These are phyloP conservation scores for Nebria salina DNA, from an alignment of 2,888 invertebrate genomes.

Conservation along the genomic window DNA sequence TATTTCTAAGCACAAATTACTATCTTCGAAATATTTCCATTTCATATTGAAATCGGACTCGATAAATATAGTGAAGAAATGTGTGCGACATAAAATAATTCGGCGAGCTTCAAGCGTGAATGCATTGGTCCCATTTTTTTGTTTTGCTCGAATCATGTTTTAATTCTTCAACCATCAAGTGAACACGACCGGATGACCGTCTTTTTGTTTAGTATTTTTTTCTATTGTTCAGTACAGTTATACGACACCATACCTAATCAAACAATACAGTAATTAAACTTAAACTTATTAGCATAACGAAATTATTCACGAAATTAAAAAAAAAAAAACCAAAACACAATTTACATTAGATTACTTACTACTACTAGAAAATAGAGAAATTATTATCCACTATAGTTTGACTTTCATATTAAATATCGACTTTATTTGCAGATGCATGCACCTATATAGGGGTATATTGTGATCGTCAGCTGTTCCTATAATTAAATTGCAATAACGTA, in stretches of 20 bases:
- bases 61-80: too few relatives aligned
- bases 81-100: neutral
- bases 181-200: neutral
- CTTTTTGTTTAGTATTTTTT: neutral
- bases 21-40: too few relatives aligned
- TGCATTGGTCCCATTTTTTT: neutral
- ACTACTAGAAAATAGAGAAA: too few relatives aligned
- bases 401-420: neutral
- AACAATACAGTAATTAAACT: neutral
- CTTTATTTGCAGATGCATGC: neutral
- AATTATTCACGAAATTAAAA: neutral
- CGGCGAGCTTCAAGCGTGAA: neutral
- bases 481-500: conserved; percentile 13
- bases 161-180: neutral
- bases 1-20: too few relatives aligned
- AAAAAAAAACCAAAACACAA: neutral
- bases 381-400: too few relatives aligned
- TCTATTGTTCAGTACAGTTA: neutral
- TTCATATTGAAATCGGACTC: too few relatives aligned
- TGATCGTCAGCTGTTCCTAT: conserved; percentile 26
- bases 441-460: conserved; percentile 35
- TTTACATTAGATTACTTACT: neutral
- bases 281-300: neutral
- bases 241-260: conserved; percentile 1
- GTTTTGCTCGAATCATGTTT: neutral